phyloP scores from a whole-genome alignment of 2,888 invertebrate species.

The Dolichopus griseipennis region DNA sequence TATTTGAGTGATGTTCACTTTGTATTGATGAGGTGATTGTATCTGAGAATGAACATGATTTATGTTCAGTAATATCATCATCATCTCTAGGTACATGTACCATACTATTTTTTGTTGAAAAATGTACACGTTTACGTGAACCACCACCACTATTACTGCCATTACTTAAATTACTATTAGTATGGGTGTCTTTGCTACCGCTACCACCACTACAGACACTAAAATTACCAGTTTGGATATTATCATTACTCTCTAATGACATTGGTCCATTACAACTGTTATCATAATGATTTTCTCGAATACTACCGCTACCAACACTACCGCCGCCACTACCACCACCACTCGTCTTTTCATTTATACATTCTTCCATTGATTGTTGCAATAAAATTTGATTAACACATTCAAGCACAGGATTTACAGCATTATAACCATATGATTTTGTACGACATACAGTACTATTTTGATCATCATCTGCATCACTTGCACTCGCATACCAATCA shows the following conservation, averaged over 20 bases:
- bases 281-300: conserved; percentile 13
- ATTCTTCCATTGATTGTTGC: conserved; percentile 58
- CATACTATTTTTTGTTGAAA: conserved; percentile 56
- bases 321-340: neutral
- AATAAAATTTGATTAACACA: conserved; percentile 75
- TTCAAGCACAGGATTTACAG: conserved; percentile 75
- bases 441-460: conserved; percentile 25
- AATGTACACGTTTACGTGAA: conserved; percentile 51
- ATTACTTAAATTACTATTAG: conserved; percentile 44
- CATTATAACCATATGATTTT: conserved; percentile 42
- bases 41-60: conserved; percentile 11
- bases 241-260: conserved; percentile 24
- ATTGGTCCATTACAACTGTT: conserved; percentile 17
- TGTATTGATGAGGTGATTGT: conserved; percentile 13
- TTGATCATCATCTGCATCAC: conserved; percentile 59
- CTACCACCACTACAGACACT: conserved; percentile 12
- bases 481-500: conserved; percentile 73
- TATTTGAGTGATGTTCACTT: conserved; percentile 16
- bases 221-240: conserved; percentile 29
- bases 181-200: conserved; percentile 20
- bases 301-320: neutral
- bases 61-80: conserved; percentile 28
- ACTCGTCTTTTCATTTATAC: conserved; percentile 25
- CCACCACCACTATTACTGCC: conserved; percentile 27
- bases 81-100: conserved; percentile 41